Evolutionary conservation across 2,888 invertebrate species (phyloP).

Genomic region (Drosophila percnosoma): DNA sequence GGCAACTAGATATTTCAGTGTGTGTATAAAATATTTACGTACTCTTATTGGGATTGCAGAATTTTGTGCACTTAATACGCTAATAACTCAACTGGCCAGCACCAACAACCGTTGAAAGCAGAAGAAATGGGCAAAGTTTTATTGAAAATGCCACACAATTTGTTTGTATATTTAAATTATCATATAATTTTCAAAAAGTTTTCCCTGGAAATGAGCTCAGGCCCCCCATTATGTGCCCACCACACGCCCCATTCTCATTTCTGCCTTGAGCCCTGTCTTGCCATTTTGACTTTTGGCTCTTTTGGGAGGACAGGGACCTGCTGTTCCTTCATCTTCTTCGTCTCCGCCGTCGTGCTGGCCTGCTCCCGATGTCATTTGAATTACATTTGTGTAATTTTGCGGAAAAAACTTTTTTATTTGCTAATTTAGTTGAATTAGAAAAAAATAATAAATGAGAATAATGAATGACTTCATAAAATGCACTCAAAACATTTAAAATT

Average conservation of each 20-base stretch:
- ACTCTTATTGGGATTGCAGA: slow-evolving; percentile 25
- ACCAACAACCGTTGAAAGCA: slow-evolving; percentile 25
- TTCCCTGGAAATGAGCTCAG: slow-evolving; percentile 62
- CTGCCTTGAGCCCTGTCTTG: slow-evolving; percentile 40
- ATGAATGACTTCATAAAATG: slow-evolving; percentile 64
- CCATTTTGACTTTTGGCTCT: slow-evolving; percentile 40
- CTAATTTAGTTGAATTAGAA: slow-evolving; percentile 78
- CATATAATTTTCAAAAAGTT: slow-evolving; percentile 76
- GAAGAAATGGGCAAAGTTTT: slow-evolving; percentile 78
- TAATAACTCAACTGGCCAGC: slow-evolving; percentile 69
- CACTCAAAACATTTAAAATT: slow-evolving; percentile 41
- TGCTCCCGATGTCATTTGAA: slow-evolving; percentile 65
- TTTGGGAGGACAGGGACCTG: slow-evolving; percentile 7
- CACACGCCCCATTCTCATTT: slow-evolving; percentile 8
- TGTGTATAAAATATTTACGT: background rate
- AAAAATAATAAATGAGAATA: slow-evolving; percentile 72
- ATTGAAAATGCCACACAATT: slow-evolving; percentile 81
- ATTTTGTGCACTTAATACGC: slow-evolving; percentile 67
- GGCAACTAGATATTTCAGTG: background rate
- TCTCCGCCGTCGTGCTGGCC: background rate
- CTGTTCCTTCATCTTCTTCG: background rate
- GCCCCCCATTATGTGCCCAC: slow-evolving; percentile 15
- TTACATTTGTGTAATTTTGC: slow-evolving; percentile 81
- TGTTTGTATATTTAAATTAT: slow-evolving; percentile 81
- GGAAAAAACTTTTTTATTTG: slow-evolving; percentile 79